A percentile compares a stretch with the other conserved stretches of the same genome.
phyloP scores from a whole-genome alignment of 1,140 invertebrate genomes.

The Papilio polytes region DNA sequence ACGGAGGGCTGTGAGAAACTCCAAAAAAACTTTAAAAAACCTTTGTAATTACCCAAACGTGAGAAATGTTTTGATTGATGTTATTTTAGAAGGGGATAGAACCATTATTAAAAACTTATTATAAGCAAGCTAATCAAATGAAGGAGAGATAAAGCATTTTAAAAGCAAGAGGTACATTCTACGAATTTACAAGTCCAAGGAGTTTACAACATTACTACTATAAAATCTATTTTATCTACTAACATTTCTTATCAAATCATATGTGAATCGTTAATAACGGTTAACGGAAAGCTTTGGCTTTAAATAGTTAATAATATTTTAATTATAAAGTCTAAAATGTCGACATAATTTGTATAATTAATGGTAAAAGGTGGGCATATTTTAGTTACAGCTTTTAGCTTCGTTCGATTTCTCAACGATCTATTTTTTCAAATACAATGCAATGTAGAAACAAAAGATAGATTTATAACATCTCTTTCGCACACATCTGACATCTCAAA shows the following conservation, averaged over 20 bases:
- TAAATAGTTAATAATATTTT: background rate
- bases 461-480: too few species aligned
- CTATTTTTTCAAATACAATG: too few species aligned
- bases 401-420: background rate
- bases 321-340: background rate
- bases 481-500: too few species aligned
- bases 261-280: background rate
- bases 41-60: constrained; percentile 59
- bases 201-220: too few species aligned
- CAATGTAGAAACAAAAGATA: too few species aligned
- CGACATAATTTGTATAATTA: constrained; percentile 1
- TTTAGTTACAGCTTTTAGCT: background rate
- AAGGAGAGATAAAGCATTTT: background rate
- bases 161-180: background rate
- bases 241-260: too few species aligned
- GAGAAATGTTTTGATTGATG: constrained; percentile 54
- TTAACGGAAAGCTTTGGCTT: background rate
- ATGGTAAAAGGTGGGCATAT: constrained; percentile 1
- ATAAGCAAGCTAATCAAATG: constrained; percentile 12
- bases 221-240: too few species aligned
- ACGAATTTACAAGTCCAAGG: too few species aligned
- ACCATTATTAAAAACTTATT: background rate
- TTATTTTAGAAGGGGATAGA: constrained; percentile 31
- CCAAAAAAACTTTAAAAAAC: constrained; percentile 58
- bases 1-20: constrained; percentile 47